Base-by-base conservation (phyloP, 2,113 vertebrate genomes). In the Balaeniceps rex region DNA sequence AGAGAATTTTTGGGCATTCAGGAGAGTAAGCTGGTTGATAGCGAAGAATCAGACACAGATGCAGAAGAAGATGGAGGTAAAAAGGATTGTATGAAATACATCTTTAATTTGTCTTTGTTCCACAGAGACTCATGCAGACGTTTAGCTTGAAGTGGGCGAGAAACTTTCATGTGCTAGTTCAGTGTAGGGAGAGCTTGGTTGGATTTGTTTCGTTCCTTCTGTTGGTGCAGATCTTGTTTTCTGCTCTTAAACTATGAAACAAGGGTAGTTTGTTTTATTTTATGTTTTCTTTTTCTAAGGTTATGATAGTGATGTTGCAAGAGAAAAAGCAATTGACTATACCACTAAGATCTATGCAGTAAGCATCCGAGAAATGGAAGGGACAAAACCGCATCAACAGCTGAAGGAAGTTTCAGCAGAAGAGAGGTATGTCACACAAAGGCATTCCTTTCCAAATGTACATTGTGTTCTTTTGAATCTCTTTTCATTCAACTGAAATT, bases 241-340 rank as follows among this genome's bases (percentile, higher is more conserved):
- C 70, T 87, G 0, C 47, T 91, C 63, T 88, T 66, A 29, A 12
- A 1, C 52, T 31, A 3, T 14, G 78, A 58, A 91, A 54, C 8
- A 31, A 51, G 40, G 33, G 19, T 34, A 51, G 72, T 26, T 89
- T 82, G n/a, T 51, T 87, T 91, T 63, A 87, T 65, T 70, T 46
- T 86, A 8, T 71, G 42, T 86, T 97, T 82, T 65, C 19, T 80
- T 87, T 96, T 49, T 90, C 90, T 66, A 97, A 99, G 99, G 99
- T 36, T 99, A 99, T 46, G 99, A 99, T 97, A 99, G 99, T 24
- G 99, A 99, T 12, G 99, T 99, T 49, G 99, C 99, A 23, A 98
- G 99, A 83, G 99, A 99, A 96, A 99, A 99, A 95, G 98, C 93
- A 42, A 98, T 99, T 81, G 99, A 99, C 89, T 99, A 99, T 70